Conservation (phyloP, 2,888 invertebrate genomes). For the Agriotes lineatus region DNA sequence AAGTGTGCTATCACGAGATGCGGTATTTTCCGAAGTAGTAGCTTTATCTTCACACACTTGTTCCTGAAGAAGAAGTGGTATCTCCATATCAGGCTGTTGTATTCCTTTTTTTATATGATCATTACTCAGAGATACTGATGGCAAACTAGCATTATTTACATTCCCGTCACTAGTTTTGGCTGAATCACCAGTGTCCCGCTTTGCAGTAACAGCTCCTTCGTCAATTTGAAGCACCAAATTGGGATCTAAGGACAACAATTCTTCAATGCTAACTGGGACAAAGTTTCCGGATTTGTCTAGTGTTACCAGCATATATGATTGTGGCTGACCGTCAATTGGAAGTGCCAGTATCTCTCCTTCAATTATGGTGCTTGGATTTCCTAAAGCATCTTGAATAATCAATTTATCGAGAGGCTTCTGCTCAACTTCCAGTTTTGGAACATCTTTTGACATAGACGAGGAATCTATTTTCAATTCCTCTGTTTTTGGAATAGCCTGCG, state of each 20-base stretch:
- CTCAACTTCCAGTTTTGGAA: constrained; percentile 50
- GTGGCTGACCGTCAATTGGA: constrained; percentile 79
- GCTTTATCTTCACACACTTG: background rate
- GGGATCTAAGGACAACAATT: constrained; percentile 71
- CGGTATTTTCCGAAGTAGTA: background rate
- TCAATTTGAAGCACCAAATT: constrained; percentile 70
- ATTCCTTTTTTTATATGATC: constrained; percentile 32
- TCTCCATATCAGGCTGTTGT: constrained; percentile 9
- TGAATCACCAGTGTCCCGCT: constrained; percentile 18
- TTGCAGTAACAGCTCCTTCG: constrained; percentile 57
- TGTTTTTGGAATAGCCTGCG: constrained; percentile 9
- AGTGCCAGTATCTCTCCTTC: constrained; percentile 80
- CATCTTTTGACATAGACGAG: constrained; percentile 22
- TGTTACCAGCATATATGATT: constrained; percentile 79
- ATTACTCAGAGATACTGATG: constrained; percentile 9
- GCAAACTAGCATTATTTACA: background rate
- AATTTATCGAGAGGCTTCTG: constrained; percentile 61
- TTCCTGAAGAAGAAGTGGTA: background rate
- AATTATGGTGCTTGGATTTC: constrained; percentile 66
- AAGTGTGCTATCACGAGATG: constrained; percentile 19
- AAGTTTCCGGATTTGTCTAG: constrained; percentile 79
- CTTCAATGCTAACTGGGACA: constrained; percentile 79
- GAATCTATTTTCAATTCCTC: constrained; percentile 39
- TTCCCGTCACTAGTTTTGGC: background rate
- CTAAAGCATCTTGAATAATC: constrained; percentile 64